Conservation (phyloP, 2,888 invertebrate genomes). For the Epinotia ramella region DNA sequence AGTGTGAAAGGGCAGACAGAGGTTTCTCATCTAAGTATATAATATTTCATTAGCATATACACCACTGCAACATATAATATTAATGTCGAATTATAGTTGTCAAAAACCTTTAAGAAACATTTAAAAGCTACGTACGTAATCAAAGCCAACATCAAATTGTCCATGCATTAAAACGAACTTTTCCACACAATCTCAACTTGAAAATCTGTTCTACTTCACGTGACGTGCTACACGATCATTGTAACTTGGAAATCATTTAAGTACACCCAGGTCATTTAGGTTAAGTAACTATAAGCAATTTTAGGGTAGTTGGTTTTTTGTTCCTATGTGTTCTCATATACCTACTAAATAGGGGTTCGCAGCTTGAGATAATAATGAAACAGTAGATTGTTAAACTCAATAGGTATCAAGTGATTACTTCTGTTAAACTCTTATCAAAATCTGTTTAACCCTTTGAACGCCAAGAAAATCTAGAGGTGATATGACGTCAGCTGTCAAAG, state of each 20-base stretch:
- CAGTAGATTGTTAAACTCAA: too few relatives aligned
- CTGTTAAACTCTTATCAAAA: too few relatives aligned
- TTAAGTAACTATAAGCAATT: slow-evolving; percentile 1
- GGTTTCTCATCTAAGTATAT: too few relatives aligned
- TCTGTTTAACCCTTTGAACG: too few relatives aligned
- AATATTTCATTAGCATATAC: too few relatives aligned
- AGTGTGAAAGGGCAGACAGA: neutral
- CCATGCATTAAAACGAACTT: slow-evolving; percentile 23
- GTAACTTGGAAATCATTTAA: slow-evolving; percentile 54
- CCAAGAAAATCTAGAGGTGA: too few relatives aligned
- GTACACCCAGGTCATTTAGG: slow-evolving; percentile 31
- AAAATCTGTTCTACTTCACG: slow-evolving; percentile 39
- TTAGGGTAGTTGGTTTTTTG: too few relatives aligned
- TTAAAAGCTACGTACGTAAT: neutral
- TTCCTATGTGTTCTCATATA: too few relatives aligned
- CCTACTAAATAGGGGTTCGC: too few relatives aligned
- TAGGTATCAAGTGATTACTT: too few relatives aligned
- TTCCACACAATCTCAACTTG: slow-evolving; percentile 33
- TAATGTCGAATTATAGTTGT: neutral
- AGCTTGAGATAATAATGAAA: too few relatives aligned
- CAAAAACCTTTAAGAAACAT: neutral
- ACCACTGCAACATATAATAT: neutral
- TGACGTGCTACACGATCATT: slow-evolving; percentile 56
- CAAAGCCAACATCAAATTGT: neutral
- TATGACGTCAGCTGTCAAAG: too few relatives aligned